Evolutionary conservation across 2,888 invertebrate genomes (phyloP), one percentile per base, ranked within the genome.

Genomic region (Drosophila anomalata): DNA sequence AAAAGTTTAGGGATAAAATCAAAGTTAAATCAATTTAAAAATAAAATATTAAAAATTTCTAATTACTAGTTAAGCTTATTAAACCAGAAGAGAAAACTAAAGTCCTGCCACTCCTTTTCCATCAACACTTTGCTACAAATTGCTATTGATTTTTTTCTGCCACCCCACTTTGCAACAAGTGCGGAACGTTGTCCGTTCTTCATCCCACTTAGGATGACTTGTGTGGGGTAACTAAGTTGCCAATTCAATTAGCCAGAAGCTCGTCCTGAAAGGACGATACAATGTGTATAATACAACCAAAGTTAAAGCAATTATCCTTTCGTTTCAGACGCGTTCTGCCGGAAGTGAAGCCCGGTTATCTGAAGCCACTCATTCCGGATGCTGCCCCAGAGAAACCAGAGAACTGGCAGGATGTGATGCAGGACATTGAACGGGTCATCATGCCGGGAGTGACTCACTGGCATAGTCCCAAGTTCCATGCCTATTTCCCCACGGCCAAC

Each of bases 361-460:
- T 99, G 79, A 94, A 96, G 48, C 95, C 96, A 0, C 92, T 98
- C 76, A 94, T 99, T 57, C 99, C 99, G 0, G 94, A 94, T 61
- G 94, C 94, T 67, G 97, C 98, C 0, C 99, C 99, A 0, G 93
- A 94, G 78, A 93, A 95, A 74, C 94, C 97, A 0, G 98, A 99
- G 89, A 94, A 94, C 46, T 99, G 98, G 97, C 94, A 97, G 73
- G 95, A 96, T 57, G 96, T 99, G 59, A 96, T 99, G 95, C 94
- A 94, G 5, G 99, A 99, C 91, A 94, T 99, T 71, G 99, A 99
- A 91, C 93, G 95, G 58, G 96, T 98, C 60, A 97, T 99, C 77
- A 99, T 99, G 98, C 98, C 99, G 0, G 99, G 99, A 51, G 97
- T 98, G 59, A 98, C 98, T 0, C 98, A 98, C 90, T 99, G 98